These are phyloP conservation scores for Percopsis transmontana DNA, from an alignment of 2,113 vertebrate species.

Conservation along the genomic window DNA sequence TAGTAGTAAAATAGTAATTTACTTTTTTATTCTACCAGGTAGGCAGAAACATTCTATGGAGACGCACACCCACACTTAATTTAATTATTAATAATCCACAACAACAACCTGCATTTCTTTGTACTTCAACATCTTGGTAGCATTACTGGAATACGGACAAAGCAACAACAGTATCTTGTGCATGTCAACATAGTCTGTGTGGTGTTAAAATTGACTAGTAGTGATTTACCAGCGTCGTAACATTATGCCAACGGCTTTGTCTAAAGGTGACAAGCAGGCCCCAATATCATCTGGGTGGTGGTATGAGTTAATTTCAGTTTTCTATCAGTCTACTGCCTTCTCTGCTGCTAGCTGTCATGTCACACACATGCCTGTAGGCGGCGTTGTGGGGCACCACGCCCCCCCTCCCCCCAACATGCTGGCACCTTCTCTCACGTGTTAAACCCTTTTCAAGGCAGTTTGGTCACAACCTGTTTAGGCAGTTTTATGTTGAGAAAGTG, in stretches of 20 bases:
- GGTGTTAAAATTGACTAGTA: neutral
- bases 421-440: conserved; percentile 55
- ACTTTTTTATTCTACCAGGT: too few species aligned
- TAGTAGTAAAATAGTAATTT: too few species aligned
- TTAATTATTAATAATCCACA: too few species aligned
- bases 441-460: conserved; percentile 49
- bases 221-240: conserved; percentile 52
- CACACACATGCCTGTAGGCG: conserved; percentile 54
- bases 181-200: neutral
- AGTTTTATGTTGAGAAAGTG: conserved; percentile 33
- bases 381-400: conserved; percentile 26
- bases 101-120: too few species aligned
- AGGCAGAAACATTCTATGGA: too few species aligned
- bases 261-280: conserved; percentile 97
- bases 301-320: conserved; percentile 89
- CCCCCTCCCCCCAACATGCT: conserved; percentile 63
- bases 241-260: conserved; percentile 82
- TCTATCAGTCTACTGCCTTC: conserved; percentile 74
- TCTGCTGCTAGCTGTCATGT: conserved; percentile 86
- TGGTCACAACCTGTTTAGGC: conserved; percentile 62
- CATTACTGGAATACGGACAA: too few species aligned
- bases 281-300: conserved; percentile 92
- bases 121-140: too few species aligned
- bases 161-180: too few species aligned
- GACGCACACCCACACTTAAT: too few species aligned